Percentiles rank a stretch among this genome's conserved stretches.
phyloP scores from a whole-genome alignment of 2,797 vertebrate species.

The Myotis planiceps region DNA sequence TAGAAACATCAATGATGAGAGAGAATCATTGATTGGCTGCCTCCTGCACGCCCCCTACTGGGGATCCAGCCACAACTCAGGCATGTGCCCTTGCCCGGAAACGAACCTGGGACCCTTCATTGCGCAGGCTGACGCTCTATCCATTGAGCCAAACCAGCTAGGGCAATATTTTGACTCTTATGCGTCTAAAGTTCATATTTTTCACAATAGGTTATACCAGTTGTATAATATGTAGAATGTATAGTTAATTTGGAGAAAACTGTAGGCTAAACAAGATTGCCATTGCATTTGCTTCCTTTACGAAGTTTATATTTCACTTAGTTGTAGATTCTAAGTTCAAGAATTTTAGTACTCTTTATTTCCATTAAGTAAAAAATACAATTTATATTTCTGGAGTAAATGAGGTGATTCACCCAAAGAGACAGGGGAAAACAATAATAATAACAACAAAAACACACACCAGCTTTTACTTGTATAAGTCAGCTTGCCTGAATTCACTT shows the following conservation, averaged over 20 bases:
- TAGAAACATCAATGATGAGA: too few relatives aligned
- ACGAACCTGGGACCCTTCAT: too few relatives aligned
- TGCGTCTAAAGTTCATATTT: not conserved
- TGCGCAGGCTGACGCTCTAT: too few relatives aligned
- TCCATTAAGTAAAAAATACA: not conserved
- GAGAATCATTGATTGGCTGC: too few relatives aligned
- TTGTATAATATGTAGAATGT: not conserved
- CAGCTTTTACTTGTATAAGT: not conserved
- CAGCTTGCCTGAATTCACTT: not conserved
- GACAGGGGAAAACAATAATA: not conserved
- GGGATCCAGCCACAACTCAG: too few relatives aligned
- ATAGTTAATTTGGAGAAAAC: not conserved
- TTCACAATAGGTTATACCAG: not conserved
- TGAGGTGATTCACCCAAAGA: not conserved
- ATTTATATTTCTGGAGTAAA: conserved; percentile 10
- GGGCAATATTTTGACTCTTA: not conserved
- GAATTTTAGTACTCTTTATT: not conserved
- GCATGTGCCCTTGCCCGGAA: too few relatives aligned
- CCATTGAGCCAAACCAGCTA: too few relatives aligned
- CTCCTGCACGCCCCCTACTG: too few relatives aligned
- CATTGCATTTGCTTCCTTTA: not conserved
- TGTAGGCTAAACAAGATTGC: not conserved
- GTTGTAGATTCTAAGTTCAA: not conserved
- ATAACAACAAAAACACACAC: too few relatives aligned
- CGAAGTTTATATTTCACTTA: not conserved